Evolutionary conservation across 2,888 invertebrate genomes (phyloP), one percentile per base, ranked within the genome.

Genomic region (Leptura quadrifasciata): DNA sequence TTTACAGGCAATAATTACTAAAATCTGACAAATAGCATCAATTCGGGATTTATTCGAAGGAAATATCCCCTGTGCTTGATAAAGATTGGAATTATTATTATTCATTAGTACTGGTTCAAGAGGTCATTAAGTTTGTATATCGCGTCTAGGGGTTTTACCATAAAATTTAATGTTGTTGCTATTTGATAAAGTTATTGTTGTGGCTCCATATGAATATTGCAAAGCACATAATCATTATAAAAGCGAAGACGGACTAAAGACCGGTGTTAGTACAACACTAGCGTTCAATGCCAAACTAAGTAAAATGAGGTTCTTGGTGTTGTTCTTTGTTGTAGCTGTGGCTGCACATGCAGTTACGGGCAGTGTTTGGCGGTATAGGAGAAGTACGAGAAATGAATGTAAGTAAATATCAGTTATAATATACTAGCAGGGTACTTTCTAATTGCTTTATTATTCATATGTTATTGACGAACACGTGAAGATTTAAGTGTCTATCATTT

Each of bases 321-420:
- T 64, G 52, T n/a, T 71, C 31, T 52, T 75, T 31, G 65, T 69
- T 18, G 58, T 72, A 5, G 72, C 67, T 21, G 54, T 70, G 20
- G 39, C 64, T 64, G 64, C 60, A 27, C 35, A 71, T 15, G 64
- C 65, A 52, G 75, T 60, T 60, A 61, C 67, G 8, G 74, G 67
- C 52, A 76, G 39, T 20, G 64, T 64, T 20, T 69, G 65, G 57
- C 72, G 81, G 61, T 75, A 65, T 47, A 72, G 76, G 24, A 70
- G 80, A 78, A 81, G 69, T 68, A 74, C 78, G 15, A 68, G 68
- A 55, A 78, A 81, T 74, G 81, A 81, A 74, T 82, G 82, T 82
- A 74, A 82, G 82, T 80, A 47, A 47, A n/a, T 39, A 71, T n/a
- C 21, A 21, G 18, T 31, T 31, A 21, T 64, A 71, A 69, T 31